Conservation (phyloP, 2,888 invertebrate species). For the Xestia xanthographa region DNA sequence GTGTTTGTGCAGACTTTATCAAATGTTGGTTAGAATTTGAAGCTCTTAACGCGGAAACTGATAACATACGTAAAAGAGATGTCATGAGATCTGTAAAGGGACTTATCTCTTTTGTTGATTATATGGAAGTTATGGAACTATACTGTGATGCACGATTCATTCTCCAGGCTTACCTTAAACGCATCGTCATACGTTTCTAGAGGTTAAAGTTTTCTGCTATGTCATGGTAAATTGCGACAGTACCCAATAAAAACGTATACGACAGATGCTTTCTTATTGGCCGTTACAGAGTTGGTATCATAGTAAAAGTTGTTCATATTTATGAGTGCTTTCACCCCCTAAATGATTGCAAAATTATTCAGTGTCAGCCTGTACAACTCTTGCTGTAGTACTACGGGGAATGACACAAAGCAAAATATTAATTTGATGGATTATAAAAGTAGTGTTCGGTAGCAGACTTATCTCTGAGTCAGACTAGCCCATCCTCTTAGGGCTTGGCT, state of each 20-base stretch:
- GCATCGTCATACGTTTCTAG: background rate
- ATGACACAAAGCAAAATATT: background rate
- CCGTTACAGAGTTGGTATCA: background rate
- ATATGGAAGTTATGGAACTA: conserved; percentile 19
- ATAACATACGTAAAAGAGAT: conserved; percentile 28
- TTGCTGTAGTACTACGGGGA: background rate
- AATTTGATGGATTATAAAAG: background rate
- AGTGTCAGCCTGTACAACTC: background rate
- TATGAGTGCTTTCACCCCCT: background rate
- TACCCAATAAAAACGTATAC: background rate
- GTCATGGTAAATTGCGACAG: background rate
- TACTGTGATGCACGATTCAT: background rate
- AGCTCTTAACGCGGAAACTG: conserved; percentile 30
- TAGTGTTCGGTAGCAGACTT: conserved; percentile 22
- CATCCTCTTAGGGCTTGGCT: conserved; percentile 38
- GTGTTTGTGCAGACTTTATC: conserved; percentile 55
- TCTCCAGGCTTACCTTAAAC: background rate
- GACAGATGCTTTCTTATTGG: background rate
- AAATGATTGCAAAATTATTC: conserved; percentile 11
- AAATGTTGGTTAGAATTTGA: conserved; percentile 45
- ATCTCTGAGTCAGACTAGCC: conserved; percentile 46
- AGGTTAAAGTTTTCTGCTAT: background rate
- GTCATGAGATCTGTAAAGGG: background rate
- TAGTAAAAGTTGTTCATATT: background rate
- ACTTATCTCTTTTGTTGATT: conserved; percentile 26